Conservation (phyloP, 2,113 vertebrate genomes). For the Onychostoma macrolepis region DNA sequence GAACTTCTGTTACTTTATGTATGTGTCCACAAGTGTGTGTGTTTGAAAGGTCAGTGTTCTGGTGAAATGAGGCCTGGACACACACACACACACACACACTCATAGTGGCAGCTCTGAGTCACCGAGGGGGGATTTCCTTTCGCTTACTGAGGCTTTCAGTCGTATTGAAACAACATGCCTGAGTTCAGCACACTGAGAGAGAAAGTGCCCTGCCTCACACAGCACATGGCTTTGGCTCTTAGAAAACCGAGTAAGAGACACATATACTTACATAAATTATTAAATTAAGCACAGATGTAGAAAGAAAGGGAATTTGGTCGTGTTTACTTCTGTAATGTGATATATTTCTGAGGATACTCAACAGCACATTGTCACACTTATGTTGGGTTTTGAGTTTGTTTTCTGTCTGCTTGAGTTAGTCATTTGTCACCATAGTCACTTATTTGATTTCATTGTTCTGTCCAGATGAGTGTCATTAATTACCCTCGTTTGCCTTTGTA, state of each 20-base stretch:
- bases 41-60: slow-evolving; percentile 40
- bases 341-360: background rate
- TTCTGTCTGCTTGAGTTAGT: too few species aligned
- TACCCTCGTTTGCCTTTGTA: too few species aligned
- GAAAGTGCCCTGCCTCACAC: slow-evolving; percentile 5
- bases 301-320: background rate
- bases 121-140: slow-evolving; percentile 60
- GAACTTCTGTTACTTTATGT: slow-evolving; percentile 25
- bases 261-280: background rate
- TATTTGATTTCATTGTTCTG: too few species aligned
- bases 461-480: too few species aligned
- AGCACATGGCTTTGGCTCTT: background rate
- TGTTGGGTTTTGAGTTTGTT: too few species aligned
- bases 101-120: slow-evolving; percentile 51
- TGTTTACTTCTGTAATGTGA: slow-evolving; percentile 1
- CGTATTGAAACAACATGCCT: slow-evolving; percentile 52
- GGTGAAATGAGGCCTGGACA: slow-evolving; percentile 44
- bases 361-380: background rate
- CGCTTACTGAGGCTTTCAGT: slow-evolving; percentile 52
- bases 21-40: slow-evolving; percentile 11
- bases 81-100: background rate
- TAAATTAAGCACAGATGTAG: background rate
- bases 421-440: too few species aligned
- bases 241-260: background rate
- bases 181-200: slow-evolving; percentile 7